Evolutionary conservation across 2,113 vertebrate species (phyloP).

Genomic region (Scomber colias): DNA sequence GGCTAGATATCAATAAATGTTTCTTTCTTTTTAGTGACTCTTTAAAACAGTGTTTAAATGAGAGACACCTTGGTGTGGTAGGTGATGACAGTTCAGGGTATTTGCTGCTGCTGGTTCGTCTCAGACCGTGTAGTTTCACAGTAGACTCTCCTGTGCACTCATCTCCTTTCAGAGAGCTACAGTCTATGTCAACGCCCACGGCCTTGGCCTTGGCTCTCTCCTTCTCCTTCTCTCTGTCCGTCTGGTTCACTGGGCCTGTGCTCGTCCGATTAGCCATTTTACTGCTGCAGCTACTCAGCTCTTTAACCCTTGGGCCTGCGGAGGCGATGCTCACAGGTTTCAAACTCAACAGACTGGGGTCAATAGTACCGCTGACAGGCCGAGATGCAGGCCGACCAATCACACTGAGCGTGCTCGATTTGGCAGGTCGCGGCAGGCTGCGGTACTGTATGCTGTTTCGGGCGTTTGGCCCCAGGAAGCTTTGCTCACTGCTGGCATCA

Average conservation of each 20-base stretch:
- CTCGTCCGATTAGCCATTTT: constrained; percentile 78
- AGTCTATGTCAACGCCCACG: constrained; percentile 89
- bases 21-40: no score
- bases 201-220: constrained; percentile 97
- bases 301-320: constrained; percentile 87
- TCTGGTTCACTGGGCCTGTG: constrained; percentile 93
- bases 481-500: constrained; percentile 90
- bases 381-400: constrained; percentile 86
- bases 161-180: constrained; percentile 76
- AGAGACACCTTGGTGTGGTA: constrained; percentile 93
- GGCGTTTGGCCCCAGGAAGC: constrained; percentile 91
- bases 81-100: constrained; percentile 90
- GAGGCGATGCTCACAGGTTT: constrained; percentile 83
- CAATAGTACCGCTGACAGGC: constrained; percentile 91
- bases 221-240: constrained; percentile 93
- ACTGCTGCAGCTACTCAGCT: constrained; percentile 74
- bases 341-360: constrained; percentile 90
- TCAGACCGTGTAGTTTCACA: constrained; percentile 88
- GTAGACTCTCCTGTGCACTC: constrained; percentile 87
- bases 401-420: constrained; percentile 94
- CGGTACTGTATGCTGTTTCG: constrained; percentile 97
- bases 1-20: background rate
- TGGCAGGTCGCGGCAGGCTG: constrained; percentile 96
- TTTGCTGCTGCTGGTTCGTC: constrained; percentile 87
- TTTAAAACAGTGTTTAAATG: background rate